Conservation (phyloP, 2,113 vertebrate genomes). For the Poecilia latipinna region DNA sequence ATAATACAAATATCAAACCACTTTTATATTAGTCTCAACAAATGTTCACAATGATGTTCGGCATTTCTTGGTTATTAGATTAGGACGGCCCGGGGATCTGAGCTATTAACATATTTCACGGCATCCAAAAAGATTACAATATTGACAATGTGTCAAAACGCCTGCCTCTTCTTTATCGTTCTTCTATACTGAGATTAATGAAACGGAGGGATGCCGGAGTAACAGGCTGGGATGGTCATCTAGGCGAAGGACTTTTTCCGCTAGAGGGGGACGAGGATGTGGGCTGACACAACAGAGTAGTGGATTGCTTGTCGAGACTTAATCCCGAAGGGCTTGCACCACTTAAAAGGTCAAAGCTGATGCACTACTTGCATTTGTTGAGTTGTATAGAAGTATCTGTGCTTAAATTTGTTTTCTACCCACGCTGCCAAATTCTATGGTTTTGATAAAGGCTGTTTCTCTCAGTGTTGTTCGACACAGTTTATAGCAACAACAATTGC, state of each 20-base stretch:
- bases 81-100: slow-evolving; percentile 15
- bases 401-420: not conserved
- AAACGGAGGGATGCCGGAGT: slow-evolving; percentile 40
- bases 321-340: slow-evolving; percentile 40
- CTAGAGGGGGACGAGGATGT: slow-evolving; percentile 32
- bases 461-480: not conserved
- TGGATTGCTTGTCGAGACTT: slow-evolving; percentile 52
- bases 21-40: slow-evolving; percentile 13
- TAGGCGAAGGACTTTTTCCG: slow-evolving; percentile 49
- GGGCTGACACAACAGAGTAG: slow-evolving; percentile 41
- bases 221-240: slow-evolving; percentile 48
- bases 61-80: slow-evolving; percentile 17
- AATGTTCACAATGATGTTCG: not conserved
- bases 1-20: slow-evolving; percentile 16
- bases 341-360: slow-evolving; percentile 50
- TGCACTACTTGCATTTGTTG: not conserved
- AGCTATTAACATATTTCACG: slow-evolving; percentile 8
- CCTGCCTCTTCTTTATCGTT: slow-evolving; percentile 38
- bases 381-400: not conserved
- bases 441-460: not conserved
- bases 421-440: not conserved
- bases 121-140: slow-evolving; percentile 10
- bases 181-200: slow-evolving; percentile 41
- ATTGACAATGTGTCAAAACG: slow-evolving; percentile 20
- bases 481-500: no score